Conservation (phyloP, 2,113 vertebrate species). For the Verasper variegatus region DNA sequence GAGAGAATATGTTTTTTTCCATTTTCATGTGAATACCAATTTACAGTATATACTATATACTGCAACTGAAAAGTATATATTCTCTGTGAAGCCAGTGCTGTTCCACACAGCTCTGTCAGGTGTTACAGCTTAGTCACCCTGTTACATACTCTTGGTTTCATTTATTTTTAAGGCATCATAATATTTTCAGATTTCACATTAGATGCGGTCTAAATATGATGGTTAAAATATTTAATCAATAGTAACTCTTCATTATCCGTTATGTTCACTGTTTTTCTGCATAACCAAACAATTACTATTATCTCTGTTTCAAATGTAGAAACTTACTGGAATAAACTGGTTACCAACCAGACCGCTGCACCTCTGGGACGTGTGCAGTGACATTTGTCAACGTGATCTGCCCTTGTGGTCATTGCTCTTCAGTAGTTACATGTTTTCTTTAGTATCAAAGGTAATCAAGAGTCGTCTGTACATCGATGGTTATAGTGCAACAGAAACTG, state of each 20-base stretch:
- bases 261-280: not conserved
- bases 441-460: not conserved
- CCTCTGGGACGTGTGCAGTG: not conserved
- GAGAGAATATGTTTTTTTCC: too few relatives aligned
- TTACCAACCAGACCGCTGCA: not conserved
- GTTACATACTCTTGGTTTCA: too few relatives aligned
- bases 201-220: too few relatives aligned
- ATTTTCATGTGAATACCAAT: too few relatives aligned
- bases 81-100: too few relatives aligned
- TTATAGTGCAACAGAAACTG: not conserved
- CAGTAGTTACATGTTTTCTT: not conserved
- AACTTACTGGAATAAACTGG: not conserved
- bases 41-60: too few relatives aligned
- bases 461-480: not conserved
- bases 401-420: constrained; percentile 1
- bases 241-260: too few relatives aligned
- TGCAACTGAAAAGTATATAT: too few relatives aligned
- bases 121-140: too few relatives aligned
- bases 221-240: too few relatives aligned
- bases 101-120: too few relatives aligned
- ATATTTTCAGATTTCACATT: not conserved
- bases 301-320: not conserved
- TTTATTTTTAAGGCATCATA: too few relatives aligned
- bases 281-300: not conserved
- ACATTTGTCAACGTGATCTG: not conserved